Conservation (phyloP, 1,140 invertebrate species). For the Drosophila navojoa region DNA sequence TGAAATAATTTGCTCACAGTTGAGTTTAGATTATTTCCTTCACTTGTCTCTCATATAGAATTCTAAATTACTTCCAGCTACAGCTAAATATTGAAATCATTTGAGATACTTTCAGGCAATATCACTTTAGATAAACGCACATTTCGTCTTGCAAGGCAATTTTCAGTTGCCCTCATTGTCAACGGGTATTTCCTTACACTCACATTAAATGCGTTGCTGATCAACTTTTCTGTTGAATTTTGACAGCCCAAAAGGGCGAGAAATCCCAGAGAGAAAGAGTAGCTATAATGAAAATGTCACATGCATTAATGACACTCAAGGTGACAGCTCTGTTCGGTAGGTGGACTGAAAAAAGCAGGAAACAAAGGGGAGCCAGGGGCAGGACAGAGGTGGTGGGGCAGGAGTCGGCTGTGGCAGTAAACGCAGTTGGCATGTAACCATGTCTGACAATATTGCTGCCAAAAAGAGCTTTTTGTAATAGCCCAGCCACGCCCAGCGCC, state of each 20-base stretch:
- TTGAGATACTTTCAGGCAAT: neutral
- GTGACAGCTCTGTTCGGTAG: constrained; percentile 63
- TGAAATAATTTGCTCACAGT: neutral
- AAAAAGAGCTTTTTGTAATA: constrained; percentile 73
- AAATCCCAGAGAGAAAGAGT: constrained; percentile 51
- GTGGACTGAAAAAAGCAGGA: constrained; percentile 20
- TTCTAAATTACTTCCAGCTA: no score
- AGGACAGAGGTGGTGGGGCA: no score
- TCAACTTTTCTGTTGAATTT: constrained; percentile 28
- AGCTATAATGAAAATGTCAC: constrained; percentile 79
- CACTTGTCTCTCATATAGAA: no score
- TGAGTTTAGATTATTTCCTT: no score
- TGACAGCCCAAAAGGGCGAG: constrained; percentile 28
- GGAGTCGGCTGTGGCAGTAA: neutral
- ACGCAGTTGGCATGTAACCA: constrained; percentile 52
- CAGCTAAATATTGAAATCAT: neutral
- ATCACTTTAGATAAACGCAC: neutral
- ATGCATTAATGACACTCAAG: constrained; percentile 79
- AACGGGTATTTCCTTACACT: neutral
- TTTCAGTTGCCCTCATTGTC: no score
- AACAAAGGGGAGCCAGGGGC: no score
- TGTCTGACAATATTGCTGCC: constrained; percentile 77
- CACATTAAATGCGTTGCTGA: constrained; percentile 14
- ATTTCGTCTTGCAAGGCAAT: no score
- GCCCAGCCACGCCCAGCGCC: constrained; percentile 28